Conservation (phyloP, 2,888 invertebrate species). For the Xestia sexstrigata region DNA sequence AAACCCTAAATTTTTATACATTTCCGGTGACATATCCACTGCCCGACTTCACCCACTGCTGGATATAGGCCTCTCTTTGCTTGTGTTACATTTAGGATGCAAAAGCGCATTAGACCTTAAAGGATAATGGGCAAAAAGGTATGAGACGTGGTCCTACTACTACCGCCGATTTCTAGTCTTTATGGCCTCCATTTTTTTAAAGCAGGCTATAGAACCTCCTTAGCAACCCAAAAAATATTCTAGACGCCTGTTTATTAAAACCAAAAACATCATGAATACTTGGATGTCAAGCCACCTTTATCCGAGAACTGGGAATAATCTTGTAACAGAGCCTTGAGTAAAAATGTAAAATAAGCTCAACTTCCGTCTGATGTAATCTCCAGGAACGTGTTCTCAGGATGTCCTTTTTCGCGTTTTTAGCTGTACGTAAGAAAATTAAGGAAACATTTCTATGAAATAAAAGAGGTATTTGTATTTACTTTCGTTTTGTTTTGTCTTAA, state of each 20-base stretch:
- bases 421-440: conserved; percentile 54
- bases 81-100: too few relatives aligned
- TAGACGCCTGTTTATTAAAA: conserved; percentile 38
- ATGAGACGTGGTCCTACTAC: too few relatives aligned
- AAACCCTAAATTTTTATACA: too few relatives aligned
- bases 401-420: conserved; percentile 56
- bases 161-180: too few relatives aligned
- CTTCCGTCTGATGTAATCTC: conserved; percentile 69
- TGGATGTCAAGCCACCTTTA: conserved; percentile 24
- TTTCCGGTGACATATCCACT: too few relatives aligned
- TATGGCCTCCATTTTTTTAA: conserved; percentile 9
- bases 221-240: conserved; percentile 20
- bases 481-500: conserved; percentile 35
- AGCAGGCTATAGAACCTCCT: not conserved
- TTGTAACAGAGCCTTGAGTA: conserved; percentile 61
- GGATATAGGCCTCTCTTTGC: too few relatives aligned
- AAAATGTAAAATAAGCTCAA: conserved; percentile 69
- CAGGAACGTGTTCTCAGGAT: conserved; percentile 63
- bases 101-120: too few relatives aligned
- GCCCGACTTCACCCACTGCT: too few relatives aligned
- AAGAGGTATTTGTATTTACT: conserved; percentile 34
- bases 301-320: conserved; percentile 47
- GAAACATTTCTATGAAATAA: conserved; percentile 41
- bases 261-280: conserved; percentile 43
- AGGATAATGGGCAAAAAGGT: too few relatives aligned